Base-by-base conservation (phyloP, 2,797 vertebrate genomes). In the Chiroxiphia lanceolata region DNA sequence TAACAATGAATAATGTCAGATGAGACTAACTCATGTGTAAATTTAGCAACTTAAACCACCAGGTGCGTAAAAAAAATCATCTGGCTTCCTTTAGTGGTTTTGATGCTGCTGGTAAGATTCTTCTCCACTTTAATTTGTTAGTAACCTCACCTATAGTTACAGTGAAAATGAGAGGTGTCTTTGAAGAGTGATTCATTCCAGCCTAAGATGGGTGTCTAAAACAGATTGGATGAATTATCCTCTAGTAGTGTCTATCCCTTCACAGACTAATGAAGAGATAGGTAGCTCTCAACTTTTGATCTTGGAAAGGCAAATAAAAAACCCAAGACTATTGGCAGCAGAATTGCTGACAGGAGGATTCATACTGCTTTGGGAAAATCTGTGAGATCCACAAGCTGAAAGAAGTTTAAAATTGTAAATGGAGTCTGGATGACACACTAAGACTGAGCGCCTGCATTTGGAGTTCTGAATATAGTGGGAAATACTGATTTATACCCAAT, bases 401-500 rank as follows among this genome's bases (percentile, higher is more conserved):
- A 70, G 82, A 90, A 48, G 36, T 53, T 75, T 23, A 75, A 95
- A 81, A 91, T 61, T 86, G 40, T 83, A 93, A 86, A 83, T 80
- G 77, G 76, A 72, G 50, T 40, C 67, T 83, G n/a, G n/a, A 81
- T 93, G 85, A 78, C 69, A 76, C 44, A 20, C 10, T 80, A 36
- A 87, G 34, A 80, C 33, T n/a, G 23, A 91, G 65, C 0, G 0
- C 17, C 47, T 78, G 16, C 42, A 40, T 88, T 75, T 88, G 47
- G 88, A 89, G 59, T 84, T 94, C 40, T 75, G 60, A 67, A 64
- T 68, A 38, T 74, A 83, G 61, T 50, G 34, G 22, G 44, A 84
- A 93, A 95, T 89, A 79, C 56, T 93, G 89, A 96, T 95, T 94
- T 93, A 94, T 93, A 79, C 17, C 26, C 26, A 84, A 68, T 25